These are phyloP conservation scores for Stegostoma tigrinum DNA, from an alignment of 2,113 vertebrate genomes.

Conservation along the genomic window DNA sequence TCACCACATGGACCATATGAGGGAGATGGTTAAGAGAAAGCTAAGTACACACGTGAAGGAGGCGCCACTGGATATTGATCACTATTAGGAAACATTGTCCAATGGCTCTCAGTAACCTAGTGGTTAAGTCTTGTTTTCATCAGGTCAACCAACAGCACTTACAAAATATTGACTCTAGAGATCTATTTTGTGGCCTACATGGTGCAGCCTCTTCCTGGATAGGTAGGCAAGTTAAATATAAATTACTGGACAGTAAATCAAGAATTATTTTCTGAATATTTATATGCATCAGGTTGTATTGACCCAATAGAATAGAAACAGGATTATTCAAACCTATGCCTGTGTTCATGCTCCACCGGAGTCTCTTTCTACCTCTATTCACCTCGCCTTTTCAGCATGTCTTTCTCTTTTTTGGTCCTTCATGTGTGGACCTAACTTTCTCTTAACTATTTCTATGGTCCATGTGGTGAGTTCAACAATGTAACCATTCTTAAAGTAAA, in stretches of 20 bases:
- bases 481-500: not conserved
- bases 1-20: too few relatives aligned
- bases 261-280: not conserved
- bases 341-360: not conserved
- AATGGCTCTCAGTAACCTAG: not conserved
- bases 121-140: not conserved
- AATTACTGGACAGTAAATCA: not conserved
- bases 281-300: not conserved
- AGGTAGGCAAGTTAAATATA: not conserved
- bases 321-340: not conserved
- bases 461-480: too few relatives aligned
- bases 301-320: not conserved
- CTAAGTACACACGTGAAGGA: not conserved
- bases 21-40: not conserved
- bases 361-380: not conserved
- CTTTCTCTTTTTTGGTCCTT: not conserved
- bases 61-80: not conserved
- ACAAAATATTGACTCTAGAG: not conserved
- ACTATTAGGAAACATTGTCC: not conserved
- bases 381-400: not conserved
- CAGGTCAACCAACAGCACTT: not conserved
- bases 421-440: not conserved
- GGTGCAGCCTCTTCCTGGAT: not conserved
- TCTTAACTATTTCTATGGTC: not conserved
- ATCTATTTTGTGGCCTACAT: not conserved